Base-by-base conservation (phyloP, 2,797 vertebrate species). In the Melanotaenia pygmaea region DNA sequence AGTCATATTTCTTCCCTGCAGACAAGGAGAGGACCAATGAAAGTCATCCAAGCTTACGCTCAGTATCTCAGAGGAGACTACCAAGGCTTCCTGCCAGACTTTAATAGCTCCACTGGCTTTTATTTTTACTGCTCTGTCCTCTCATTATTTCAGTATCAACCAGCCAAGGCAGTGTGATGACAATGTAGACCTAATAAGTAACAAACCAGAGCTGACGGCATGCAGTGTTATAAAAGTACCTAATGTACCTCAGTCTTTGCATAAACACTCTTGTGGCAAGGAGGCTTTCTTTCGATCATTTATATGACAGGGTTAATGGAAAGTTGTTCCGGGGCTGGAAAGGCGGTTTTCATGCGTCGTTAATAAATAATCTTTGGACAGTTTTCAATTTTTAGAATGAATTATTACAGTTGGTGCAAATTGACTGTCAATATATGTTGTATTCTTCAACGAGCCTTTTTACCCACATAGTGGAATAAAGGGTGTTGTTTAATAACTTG, bases 41-140 rank as follows among this genome's bases (percentile, higher is more conserved):
- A 88, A 81, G 79, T 75, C 87, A 67, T 73, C 65, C 74, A 76
- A 70, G 74, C 82, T 83, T 71, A 71, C 57, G 5, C 53, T 76
- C 76, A 66, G 24, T 67, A 30, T 76, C 70, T 74, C 5, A 37
- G 53, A 72, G 51, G 69, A 84, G 67, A 69, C 62, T 51, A n/a
- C 10, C 10, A 16, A 74, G 80, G 72, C 73, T 59, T 5, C 5
- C 50, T 70, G 77, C 77, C 85, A 89, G 82, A 38, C 11, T 12
- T 32, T 77, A 82, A 88, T 78, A 64, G 66, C 74, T 37, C 77
- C 68, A 45, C 30, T 70, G 75, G 40, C 66, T 51, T 69, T 43
- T 28, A 47, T 75, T 84, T 79, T 74, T 53, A 67, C 64, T 59
- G 66, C 74, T 70, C 40, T 74, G 34, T 74, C 77, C 64, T 79